Evolutionary conservation across 2,113 vertebrate species (phyloP).

Genomic region (Lethenteron reissneri): DNA sequence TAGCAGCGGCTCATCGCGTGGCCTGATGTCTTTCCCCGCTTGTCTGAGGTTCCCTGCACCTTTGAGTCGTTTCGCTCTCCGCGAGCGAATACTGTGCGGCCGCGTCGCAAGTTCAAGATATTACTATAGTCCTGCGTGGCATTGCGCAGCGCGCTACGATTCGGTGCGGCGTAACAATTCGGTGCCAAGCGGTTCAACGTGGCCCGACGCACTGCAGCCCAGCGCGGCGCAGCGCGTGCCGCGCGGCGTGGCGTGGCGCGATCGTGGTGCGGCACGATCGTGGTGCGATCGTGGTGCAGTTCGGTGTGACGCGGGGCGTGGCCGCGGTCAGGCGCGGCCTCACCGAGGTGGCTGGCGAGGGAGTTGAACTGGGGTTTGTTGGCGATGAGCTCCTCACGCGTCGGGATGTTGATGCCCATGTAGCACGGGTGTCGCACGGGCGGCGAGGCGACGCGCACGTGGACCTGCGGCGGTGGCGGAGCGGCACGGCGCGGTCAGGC

Average conservation of each 20-base stretch:
- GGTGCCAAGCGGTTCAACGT: neutral
- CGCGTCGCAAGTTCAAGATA: no score
- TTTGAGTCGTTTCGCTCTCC: no score
- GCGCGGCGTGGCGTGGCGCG: neutral
- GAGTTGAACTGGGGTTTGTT: conserved; percentile 75
- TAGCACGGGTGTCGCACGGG: conserved; percentile 81
- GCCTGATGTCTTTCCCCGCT: no score
- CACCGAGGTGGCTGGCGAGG: conserved; percentile 75
- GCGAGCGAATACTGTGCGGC: no score
- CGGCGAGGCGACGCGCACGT: conserved; percentile 84
- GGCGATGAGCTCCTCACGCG: conserved; percentile 93
- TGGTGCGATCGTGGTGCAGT: neutral
- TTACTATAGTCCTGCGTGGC: no score
- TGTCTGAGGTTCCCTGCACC: no score
- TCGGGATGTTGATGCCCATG: conserved; percentile 98
- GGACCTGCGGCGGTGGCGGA: conserved; percentile 33
- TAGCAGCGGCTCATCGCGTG: no score
- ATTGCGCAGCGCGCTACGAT: neutral
- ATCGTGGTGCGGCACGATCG: neutral
- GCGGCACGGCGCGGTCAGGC: no score
- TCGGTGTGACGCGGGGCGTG: neutral
- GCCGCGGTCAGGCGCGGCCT: conserved; percentile 9
- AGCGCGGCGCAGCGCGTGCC: neutral
- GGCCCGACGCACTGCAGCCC: neutral
- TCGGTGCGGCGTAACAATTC: neutral